These are phyloP conservation scores for Yponomeuta cagnagella DNA, from an alignment of 2,888 invertebrate species.

Conservation along the genomic window DNA sequence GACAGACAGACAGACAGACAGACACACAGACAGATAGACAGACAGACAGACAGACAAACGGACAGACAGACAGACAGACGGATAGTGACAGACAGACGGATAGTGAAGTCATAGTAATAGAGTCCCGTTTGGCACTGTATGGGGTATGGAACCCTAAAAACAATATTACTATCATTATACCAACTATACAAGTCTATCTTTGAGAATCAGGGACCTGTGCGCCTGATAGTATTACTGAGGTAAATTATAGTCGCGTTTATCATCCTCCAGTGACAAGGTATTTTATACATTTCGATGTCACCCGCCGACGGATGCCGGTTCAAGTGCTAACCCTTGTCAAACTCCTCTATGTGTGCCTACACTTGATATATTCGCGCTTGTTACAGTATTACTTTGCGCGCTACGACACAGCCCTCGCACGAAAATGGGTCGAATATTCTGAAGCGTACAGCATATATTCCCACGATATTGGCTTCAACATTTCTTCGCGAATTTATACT, in stretches of 20 bases:
- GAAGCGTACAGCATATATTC: not conserved
- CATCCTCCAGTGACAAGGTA: not conserved
- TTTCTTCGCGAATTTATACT: not conserved
- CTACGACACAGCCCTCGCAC: not conserved
- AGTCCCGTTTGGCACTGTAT: no score
- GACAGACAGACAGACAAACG: no score
- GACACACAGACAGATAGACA: no score
- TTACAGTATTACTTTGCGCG: not conserved
- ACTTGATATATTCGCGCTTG: not conserved
- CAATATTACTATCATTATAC: no score
- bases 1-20: no score
- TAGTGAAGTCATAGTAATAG: no score
- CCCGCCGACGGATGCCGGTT: not conserved
- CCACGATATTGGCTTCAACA: not conserved
- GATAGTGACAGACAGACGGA: no score
- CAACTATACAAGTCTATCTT: not conserved
- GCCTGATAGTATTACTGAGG: not conserved
- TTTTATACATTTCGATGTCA: constrained; percentile 1
- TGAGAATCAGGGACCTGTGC: not conserved
- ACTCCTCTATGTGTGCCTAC: not conserved
- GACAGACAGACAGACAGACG: no score
- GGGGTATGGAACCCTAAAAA: no score
- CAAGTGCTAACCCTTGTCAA: constrained; percentile 2
- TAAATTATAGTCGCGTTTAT: not conserved
- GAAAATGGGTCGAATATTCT: not conserved